Conservation (phyloP, 2,888 invertebrate genomes). For the Hyalella azteca region DNA sequence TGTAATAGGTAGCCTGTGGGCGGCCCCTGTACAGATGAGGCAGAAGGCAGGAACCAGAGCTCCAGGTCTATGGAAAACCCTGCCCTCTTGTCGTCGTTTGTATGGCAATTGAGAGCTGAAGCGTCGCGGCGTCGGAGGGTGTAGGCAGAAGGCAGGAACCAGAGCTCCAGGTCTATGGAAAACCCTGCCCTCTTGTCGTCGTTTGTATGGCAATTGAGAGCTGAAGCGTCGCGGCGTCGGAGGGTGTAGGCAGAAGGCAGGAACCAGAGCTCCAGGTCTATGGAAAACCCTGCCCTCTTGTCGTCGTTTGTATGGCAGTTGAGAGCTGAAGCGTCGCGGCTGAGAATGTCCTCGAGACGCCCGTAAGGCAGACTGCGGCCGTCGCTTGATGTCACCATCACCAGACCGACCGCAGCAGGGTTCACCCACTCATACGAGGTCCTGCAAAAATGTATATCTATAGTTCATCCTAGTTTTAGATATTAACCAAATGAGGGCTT, state of each 20-base stretch:
- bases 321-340: too few species aligned
- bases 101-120: slow-evolving; percentile 95
- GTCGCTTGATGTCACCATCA: slow-evolving; percentile 91
- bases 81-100: slow-evolving; percentile 92
- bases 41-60: slow-evolving; percentile 83
- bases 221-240: slow-evolving; percentile 88
- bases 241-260: too few species aligned
- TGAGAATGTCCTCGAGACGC: slow-evolving; percentile 90
- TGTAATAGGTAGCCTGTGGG: too few species aligned
- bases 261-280: slow-evolving; percentile 95
- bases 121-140: slow-evolving; percentile 90
- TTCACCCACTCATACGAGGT: slow-evolving; percentile 86
- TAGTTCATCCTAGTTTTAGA: too few species aligned
- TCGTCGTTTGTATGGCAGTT: too few species aligned
- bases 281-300: slow-evolving; percentile 91
- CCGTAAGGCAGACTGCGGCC: slow-evolving; percentile 94
- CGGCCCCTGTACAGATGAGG: too few species aligned
- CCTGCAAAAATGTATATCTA: slow-evolving; percentile 88
- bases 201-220: slow-evolving; percentile 95
- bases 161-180: slow-evolving; percentile 90
- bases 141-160: slow-evolving; percentile 86
- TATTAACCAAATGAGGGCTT: too few species aligned
- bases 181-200: slow-evolving; percentile 96
- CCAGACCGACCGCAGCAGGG: slow-evolving; percentile 89
- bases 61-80: slow-evolving; percentile 97